Conservation (phyloP, 2,113 vertebrate genomes). For the Erpornis zantholeuca region DNA sequence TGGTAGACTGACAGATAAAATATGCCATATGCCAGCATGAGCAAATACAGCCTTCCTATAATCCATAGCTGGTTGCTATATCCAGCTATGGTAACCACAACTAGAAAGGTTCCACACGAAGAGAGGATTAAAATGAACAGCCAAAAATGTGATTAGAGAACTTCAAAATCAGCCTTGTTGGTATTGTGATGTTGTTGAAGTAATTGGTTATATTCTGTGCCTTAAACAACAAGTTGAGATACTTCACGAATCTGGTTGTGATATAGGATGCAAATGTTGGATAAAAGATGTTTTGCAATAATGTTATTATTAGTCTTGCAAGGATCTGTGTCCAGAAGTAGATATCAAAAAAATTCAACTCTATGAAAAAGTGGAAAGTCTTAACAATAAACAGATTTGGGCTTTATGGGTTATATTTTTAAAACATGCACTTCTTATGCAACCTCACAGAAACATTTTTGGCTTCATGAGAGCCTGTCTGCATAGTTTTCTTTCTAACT, state of each 20-base stretch:
- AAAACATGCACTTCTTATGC: not conserved
- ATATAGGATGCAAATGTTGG: not conserved
- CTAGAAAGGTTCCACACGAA: not conserved
- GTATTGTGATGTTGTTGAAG: not conserved
- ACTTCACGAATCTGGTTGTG: not conserved
- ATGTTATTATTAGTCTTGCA: not conserved
- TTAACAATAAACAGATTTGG: not conserved
- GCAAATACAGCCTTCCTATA: not conserved
- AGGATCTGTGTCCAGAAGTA: not conserved
- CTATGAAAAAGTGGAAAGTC: not conserved
- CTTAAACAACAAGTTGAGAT: not conserved
- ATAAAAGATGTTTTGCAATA: not conserved
- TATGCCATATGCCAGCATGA: not conserved
- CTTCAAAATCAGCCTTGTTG: not conserved
- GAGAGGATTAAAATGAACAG: not conserved
- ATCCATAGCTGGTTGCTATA: not conserved
- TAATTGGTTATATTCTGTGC: not conserved
- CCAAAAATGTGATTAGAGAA: not conserved
- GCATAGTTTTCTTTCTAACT: not conserved
- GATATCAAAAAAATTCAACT: not conserved
- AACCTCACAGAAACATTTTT: not conserved
- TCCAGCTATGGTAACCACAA: not conserved
- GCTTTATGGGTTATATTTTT: not conserved
- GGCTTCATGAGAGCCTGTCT: not conserved
- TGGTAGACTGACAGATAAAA: not conserved